Conservation (phyloP, 2,113 vertebrate genomes). For the Hippoglossus stenolepis region DNA sequence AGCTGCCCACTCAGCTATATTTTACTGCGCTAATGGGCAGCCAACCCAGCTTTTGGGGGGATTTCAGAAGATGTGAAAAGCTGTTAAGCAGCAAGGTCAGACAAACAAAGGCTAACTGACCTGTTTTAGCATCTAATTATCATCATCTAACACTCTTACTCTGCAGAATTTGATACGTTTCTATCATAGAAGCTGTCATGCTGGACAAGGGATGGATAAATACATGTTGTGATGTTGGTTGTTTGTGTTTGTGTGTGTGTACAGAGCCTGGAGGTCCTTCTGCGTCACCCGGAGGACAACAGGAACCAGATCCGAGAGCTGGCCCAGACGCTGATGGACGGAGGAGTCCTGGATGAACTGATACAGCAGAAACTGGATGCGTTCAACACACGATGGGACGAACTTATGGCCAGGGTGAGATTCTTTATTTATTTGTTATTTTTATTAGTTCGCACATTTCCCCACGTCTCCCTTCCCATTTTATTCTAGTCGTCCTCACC, state of each 20-base stretch:
- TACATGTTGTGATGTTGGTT: neutral
- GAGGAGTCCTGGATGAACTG: conserved; percentile 95
- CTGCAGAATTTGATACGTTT: neutral
- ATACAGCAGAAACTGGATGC: conserved; percentile 95
- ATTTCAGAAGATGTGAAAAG: conserved; percentile 16
- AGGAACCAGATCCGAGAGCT: conserved; percentile 94
- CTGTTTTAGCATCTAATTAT: neutral
- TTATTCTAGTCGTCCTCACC: conserved; percentile 14
- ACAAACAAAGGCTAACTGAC: conserved; percentile 4
- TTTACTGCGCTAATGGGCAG: neutral
- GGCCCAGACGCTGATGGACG: conserved; percentile 97
- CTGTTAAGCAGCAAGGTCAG: conserved; percentile 2
- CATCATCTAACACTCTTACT: neutral
- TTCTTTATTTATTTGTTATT: neutral
- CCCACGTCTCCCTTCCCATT: neutral
- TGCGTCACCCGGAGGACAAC: conserved; percentile 96
- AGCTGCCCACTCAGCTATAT: conserved; percentile 19
- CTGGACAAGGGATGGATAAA: no score
- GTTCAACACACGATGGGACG: conserved; percentile 94
- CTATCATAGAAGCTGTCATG: no score
- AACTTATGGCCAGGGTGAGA: conserved; percentile 91
- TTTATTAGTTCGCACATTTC: neutral
- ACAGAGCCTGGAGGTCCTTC: conserved; percentile 89
- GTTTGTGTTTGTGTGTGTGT: conserved; percentile 13
- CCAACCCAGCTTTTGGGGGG: neutral